phyloP scores from a whole-genome alignment of 1,140 invertebrate species.

The Ceratoteleas bidentatus region DNA sequence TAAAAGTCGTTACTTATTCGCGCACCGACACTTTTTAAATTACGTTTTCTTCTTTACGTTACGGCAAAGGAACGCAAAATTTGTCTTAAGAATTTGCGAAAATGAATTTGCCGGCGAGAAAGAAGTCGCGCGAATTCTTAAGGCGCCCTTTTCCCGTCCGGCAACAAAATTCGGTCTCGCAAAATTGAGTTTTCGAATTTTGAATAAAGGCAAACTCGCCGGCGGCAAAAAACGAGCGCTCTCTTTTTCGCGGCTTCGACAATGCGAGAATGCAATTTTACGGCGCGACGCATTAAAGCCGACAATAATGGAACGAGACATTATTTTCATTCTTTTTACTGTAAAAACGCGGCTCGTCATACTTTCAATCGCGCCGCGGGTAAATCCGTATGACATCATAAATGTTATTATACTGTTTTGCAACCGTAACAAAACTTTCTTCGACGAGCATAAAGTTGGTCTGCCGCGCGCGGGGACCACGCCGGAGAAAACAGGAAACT shows the following conservation, averaged over 20 bases:
- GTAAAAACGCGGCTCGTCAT: conserved; percentile 13
- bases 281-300: background rate
- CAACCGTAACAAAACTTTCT: conserved; percentile 41
- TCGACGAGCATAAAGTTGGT: conserved; percentile 26
- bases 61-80: no score
- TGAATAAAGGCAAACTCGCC: no score
- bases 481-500: conserved; percentile 31
- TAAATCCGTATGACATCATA: conserved; percentile 38
- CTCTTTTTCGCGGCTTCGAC: background rate
- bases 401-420: conserved; percentile 41
- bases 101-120: background rate
- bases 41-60: no score
- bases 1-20: background rate
- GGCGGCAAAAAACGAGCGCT: no score
- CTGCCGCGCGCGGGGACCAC: conserved; percentile 5
- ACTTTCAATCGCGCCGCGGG: conserved; percentile 16
- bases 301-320: conserved; percentile 3
- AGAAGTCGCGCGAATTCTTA: no score
- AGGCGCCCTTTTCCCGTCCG: no score
- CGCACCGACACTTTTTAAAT: no score
- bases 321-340: no score
- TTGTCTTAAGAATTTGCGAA: no score
- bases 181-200: no score
- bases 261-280: conserved; percentile 2
- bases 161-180: no score